These are phyloP conservation scores for Setipinna tenuifilis DNA, from an alignment of 2,797 vertebrate genomes.

Conservation along the genomic window DNA sequence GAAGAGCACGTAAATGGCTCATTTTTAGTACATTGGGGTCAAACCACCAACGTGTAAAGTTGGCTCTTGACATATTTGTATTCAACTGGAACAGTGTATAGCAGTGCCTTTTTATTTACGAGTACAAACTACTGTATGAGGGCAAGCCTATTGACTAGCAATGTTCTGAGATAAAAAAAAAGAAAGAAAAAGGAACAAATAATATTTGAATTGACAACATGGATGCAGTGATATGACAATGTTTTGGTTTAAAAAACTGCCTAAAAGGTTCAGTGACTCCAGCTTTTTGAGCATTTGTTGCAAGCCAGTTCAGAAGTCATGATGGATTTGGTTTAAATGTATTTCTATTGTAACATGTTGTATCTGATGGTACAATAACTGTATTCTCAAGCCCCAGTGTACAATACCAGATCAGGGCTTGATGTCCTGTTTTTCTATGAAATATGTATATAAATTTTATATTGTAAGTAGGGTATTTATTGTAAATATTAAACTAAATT, in stretches of 20 bases:
- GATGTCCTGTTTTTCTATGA: constrained; percentile 89
- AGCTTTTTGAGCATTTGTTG: constrained; percentile 55
- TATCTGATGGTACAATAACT: constrained; percentile 78
- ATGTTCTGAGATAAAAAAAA: constrained; percentile 33
- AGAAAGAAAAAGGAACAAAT: constrained; percentile 50
- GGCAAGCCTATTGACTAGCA: constrained; percentile 56
- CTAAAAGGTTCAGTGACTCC: constrained; percentile 67
- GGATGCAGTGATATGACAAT: constrained; percentile 81
- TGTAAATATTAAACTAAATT: constrained; percentile 88
- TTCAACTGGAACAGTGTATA: constrained; percentile 74
- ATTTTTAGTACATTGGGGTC: constrained; percentile 63
- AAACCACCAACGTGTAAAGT: constrained; percentile 74
- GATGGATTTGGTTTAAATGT: constrained; percentile 37
- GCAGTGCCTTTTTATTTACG: constrained; percentile 75
- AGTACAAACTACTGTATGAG: constrained; percentile 74
- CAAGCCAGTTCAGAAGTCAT: constrained; percentile 6
- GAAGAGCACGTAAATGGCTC: constrained; percentile 74
- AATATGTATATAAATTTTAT: constrained; percentile 84
- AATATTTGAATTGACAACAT: constrained; percentile 62
- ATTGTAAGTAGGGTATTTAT: constrained; percentile 91
- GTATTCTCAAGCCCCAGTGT: constrained; percentile 77
- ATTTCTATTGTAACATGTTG: constrained; percentile 51
- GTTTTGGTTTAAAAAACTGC: constrained; percentile 83
- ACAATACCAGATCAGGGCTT: constrained; percentile 89
- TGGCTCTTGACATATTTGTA: constrained; percentile 70